A percentile compares a stretch with the other conserved stretches of the same genome.
Conservation (phyloP, 2,888 invertebrate species). For the Nycteola revayana region DNA sequence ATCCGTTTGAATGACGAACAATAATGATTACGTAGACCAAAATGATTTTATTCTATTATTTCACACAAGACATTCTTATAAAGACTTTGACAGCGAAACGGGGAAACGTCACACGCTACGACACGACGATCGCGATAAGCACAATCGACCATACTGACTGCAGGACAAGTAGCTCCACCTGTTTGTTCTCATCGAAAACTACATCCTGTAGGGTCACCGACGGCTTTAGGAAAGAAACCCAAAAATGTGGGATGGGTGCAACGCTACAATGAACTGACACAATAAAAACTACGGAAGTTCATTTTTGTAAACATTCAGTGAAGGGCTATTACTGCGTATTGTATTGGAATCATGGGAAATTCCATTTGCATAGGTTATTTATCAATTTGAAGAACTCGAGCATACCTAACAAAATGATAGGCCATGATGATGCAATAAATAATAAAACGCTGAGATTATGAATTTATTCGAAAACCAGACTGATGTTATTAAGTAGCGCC, state of each 20-base stretch:
- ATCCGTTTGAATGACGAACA: slow-evolving; percentile 33
- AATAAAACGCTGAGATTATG: no score
- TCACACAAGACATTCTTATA: slow-evolving; percentile 51
- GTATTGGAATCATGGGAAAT: slow-evolving; percentile 37
- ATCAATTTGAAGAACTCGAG: slow-evolving; percentile 10
- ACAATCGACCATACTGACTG: slow-evolving; percentile 50
- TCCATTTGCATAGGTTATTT: slow-evolving; percentile 12
- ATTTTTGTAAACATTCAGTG: slow-evolving; percentile 40
- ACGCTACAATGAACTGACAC: slow-evolving; percentile 63
- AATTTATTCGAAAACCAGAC: background rate
- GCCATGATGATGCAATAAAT: no score
- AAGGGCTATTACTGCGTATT: slow-evolving; percentile 43
- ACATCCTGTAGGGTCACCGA: slow-evolving; percentile 61
- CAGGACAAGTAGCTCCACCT: slow-evolving; percentile 70
- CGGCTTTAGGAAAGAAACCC: slow-evolving; percentile 54
- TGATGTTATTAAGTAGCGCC: slow-evolving; percentile 34
- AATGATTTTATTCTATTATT: slow-evolving; percentile 45
- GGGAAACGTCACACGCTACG: slow-evolving; percentile 64
- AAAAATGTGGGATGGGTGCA: slow-evolving; percentile 65
- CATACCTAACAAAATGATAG: slow-evolving; percentile 3
- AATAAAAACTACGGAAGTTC: slow-evolving; percentile 64
- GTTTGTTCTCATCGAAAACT: slow-evolving; percentile 49
- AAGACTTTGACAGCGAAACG: slow-evolving; percentile 65
- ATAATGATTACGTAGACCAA: slow-evolving; percentile 37
- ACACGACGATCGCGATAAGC: slow-evolving; percentile 41